A percentile compares a stretch with the other conserved stretches of the same genome.
phyloP scores from a whole-genome alignment of 92 coral and sea anemone species.

The Epizoanthus ramosus region DNA sequence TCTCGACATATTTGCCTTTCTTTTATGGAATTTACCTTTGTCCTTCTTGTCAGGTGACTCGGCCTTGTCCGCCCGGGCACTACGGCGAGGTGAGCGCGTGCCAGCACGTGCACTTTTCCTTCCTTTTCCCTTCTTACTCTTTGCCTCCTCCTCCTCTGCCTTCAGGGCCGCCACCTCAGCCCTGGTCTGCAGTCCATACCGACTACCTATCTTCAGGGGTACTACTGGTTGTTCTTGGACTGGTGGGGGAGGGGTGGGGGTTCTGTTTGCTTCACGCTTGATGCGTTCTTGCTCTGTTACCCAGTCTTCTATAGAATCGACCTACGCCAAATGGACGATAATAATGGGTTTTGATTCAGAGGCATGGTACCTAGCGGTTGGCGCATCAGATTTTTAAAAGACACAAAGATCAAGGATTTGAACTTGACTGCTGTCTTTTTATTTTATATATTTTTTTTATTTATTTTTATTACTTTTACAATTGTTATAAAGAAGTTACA shows the following conservation, averaged over 20 bases:
- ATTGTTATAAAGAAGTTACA: too few species aligned
- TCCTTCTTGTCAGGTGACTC: slow-evolving; percentile 82
- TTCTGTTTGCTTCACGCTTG: slow-evolving; percentile 74
- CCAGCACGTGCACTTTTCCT: slow-evolving; percentile 77
- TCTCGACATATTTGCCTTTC: not conserved
- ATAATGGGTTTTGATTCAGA: not conserved
- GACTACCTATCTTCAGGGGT: slow-evolving; percentile 87
- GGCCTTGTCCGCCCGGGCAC: slow-evolving; percentile 64
- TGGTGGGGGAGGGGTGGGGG: slow-evolving; percentile 96
- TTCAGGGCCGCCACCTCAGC: slow-evolving; percentile 85
- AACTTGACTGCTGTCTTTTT: too few species aligned
- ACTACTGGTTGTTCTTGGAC: slow-evolving; percentile 76
- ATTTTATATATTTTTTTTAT: too few species aligned
- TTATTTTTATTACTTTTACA: too few species aligned
- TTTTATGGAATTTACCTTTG: slow-evolving; percentile 9
- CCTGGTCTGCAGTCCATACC: slow-evolving; percentile 94
- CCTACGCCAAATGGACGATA: not conserved
- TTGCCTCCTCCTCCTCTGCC: slow-evolving; percentile 96
- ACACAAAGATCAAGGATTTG: too few species aligned
- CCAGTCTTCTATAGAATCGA: slow-evolving; percentile 75
- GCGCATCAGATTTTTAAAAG: too few species aligned
- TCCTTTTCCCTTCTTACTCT: slow-evolving; percentile 82
- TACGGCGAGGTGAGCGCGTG: slow-evolving; percentile 74
- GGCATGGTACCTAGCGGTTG: too few species aligned
- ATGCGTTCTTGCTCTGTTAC: slow-evolving; percentile 72